Evolutionary conservation across 2,888 invertebrate species (phyloP).

Genomic region (Boloria euphrosyne): DNA sequence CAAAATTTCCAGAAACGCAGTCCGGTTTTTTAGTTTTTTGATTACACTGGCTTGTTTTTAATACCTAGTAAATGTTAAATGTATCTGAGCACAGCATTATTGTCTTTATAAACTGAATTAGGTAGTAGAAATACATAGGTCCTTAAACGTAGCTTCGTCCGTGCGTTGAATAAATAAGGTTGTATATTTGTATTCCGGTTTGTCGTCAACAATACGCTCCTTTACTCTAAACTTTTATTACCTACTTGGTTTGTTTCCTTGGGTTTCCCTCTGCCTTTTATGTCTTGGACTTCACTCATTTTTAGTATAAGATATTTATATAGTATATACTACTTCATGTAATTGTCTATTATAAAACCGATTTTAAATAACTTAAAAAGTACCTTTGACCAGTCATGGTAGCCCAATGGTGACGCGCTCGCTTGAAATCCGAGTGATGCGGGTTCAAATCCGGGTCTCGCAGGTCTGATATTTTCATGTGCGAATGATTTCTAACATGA

Average conservation of each 20-base stretch:
- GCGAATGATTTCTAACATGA: no score
- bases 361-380: no score
- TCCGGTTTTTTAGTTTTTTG: no score
- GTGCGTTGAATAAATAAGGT: slow-evolving; percentile 22
- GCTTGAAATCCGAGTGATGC: no score
- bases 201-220: slow-evolving; percentile 16
- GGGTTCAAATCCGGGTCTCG: no score
- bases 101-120: neutral
- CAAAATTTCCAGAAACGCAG: no score
- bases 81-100: no score
- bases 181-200: slow-evolving; percentile 9
- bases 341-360: neutral
- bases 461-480: no score
- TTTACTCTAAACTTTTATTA: slow-evolving; percentile 14
- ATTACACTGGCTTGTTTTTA: no score
- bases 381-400: no score
- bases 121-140: neutral
- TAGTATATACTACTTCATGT: neutral
- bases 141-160: slow-evolving; percentile 10
- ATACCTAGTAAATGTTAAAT: no score
- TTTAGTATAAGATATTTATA: neutral
- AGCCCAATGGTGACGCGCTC: no score
- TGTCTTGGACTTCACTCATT: neutral
- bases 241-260: slow-evolving; percentile 19
- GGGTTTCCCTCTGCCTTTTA: slow-evolving; percentile 10